phyloP scores from a whole-genome alignment of 2,888 invertebrate species.

The Agelastica alni region DNA sequence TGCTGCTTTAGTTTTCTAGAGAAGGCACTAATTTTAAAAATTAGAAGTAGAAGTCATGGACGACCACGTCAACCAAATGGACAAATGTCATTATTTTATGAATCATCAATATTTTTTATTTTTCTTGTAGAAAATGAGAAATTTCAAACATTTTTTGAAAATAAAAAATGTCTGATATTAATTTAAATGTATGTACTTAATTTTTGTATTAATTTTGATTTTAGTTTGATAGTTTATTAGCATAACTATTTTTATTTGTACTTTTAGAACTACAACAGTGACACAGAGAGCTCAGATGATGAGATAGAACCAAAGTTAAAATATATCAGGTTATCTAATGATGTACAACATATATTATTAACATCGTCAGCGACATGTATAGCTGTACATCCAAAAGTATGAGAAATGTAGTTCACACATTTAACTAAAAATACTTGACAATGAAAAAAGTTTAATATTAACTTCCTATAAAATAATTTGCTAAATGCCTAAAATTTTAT shows the following conservation, averaged over 20 bases:
- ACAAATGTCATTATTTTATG: slow-evolving; percentile 29
- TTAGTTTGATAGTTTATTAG: neutral
- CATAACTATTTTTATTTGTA: neutral
- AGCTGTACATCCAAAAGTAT: slow-evolving; percentile 87
- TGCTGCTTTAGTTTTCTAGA: too few species aligned
- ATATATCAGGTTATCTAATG: slow-evolving; percentile 87
- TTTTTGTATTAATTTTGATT: neutral
- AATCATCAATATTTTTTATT: slow-evolving; percentile 26
- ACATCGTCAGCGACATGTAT: slow-evolving; percentile 90
- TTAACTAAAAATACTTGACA: too few species aligned
- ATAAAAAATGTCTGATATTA: slow-evolving; percentile 38
- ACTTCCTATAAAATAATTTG: too few species aligned
- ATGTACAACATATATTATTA: slow-evolving; percentile 79
- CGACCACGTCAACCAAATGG: too few species aligned
- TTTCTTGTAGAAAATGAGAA: slow-evolving; percentile 36
- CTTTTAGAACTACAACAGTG: slow-evolving; percentile 49
- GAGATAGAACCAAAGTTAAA: slow-evolving; percentile 88
- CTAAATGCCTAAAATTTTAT: too few species aligned
- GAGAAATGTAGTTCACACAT: too few species aligned
- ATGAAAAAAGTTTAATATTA: too few species aligned
- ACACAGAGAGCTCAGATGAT: slow-evolving; percentile 56
- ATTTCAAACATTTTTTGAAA: slow-evolving; percentile 16
- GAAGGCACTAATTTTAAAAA: too few species aligned
- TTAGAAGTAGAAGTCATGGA: too few species aligned
- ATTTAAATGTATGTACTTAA: slow-evolving; percentile 29